Conservation (phyloP, 37 sponge, comb jelly and placozoan species). For the Tethya wilhelma region DNA sequence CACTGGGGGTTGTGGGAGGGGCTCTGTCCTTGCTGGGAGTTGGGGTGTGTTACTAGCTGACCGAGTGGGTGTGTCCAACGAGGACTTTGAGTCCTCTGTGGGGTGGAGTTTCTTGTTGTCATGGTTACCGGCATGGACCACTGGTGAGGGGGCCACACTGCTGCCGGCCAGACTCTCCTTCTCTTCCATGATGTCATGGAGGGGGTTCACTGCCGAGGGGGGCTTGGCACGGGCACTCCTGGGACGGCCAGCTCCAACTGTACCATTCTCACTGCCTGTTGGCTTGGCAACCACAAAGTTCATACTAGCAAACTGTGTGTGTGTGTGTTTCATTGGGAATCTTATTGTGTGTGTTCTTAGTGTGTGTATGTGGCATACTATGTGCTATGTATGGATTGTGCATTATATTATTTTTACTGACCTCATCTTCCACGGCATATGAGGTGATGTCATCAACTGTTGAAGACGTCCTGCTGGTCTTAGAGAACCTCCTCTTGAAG, state of each 20-base stretch:
- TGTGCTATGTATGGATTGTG: no score
- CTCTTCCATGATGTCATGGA: not conserved
- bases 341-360: not conserved
- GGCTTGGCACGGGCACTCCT: not conserved
- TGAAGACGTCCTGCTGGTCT: not conserved
- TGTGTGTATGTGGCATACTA: no score
- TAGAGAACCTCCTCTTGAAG: slow-evolving; percentile 2
- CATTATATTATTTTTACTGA: no score
- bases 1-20: no score
- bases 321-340: not conserved
- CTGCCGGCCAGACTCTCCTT: not conserved
- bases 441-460: not conserved
- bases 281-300: not conserved
- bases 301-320: no score
- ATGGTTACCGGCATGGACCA: no score
- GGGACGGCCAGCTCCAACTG: not conserved
- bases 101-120: not conserved
- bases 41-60: not conserved
- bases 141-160: not conserved
- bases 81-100: no score
- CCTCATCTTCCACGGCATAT: no score
- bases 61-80: not conserved
- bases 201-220: not conserved
- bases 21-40: not conserved
- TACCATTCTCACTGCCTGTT: not conserved